Evolutionary conservation across 37 sponge, comb jelly and placozoan species (phyloP), one percentile per base, ranked within the genome.

Genomic region (Ianthella basta): DNA sequence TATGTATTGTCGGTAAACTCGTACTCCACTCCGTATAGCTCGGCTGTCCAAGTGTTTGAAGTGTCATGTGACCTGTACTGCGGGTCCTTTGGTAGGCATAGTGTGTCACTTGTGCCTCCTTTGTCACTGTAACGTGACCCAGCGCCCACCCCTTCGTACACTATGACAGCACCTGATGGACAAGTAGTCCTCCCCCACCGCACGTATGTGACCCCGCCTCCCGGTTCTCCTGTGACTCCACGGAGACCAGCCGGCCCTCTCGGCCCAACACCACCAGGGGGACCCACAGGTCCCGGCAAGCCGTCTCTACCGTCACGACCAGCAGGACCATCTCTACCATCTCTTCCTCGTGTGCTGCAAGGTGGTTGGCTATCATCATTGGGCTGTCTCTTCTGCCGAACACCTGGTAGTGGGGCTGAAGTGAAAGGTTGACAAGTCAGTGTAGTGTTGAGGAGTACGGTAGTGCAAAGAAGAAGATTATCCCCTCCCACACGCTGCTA

Each of bases 1-100:
- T 6, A n/a, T 61, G 64, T 12, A 29, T 27, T 27, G 37, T 54
- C 79, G 38, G 21, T 20, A 5, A 44, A 38, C 38, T 78, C 50
- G 25, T 78, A 78, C 37, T 78, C 79, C 27, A 44, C 79, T 53
- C 79, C 55, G 24, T 78, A 78, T 1, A 78, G 50, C 0, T 41
- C 16, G 19, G 79, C 50, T 27, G 13, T 20, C 16, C 37, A 27
- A 24, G 24, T 38, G 50, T 40, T 27, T 12, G 50, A 15, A 44
- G 40, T 36, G 39, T 78, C 12, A 74, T n/a, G 21, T 38, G 39
- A 44, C 16, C 39, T 38, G 50, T 78, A 78, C 12, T 53, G 79
- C 2, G 64, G 64, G 24, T 29, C 64, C 24, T 27, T 61, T 29
- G 64, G 64, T 29, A 61, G 64, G 10, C 64, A 61, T 5, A 61